These are phyloP conservation scores for Meteorus cinctellus DNA, from an alignment of 2,888 invertebrate species.

Conservation along the genomic window DNA sequence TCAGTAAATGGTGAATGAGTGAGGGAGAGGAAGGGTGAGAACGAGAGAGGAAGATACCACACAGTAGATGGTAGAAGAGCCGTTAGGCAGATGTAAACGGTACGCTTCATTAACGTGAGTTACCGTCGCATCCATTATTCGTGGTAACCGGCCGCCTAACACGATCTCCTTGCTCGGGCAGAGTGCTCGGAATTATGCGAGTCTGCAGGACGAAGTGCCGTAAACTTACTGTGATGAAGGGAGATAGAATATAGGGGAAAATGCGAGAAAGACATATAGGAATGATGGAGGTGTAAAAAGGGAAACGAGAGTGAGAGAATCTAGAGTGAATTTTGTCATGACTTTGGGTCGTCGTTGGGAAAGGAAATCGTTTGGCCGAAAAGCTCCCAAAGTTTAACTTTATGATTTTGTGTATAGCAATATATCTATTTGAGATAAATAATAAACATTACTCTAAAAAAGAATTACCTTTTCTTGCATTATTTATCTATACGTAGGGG, in stretches of 20 bases:
- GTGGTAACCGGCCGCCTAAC: slow-evolving; percentile 59
- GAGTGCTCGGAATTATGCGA: slow-evolving; percentile 50
- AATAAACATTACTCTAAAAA: not conserved
- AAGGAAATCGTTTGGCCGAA: not conserved
- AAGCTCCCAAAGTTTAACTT: not conserved
- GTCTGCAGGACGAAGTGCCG: not conserved
- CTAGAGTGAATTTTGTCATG: not conserved
- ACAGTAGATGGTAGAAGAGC: slow-evolving; percentile 41
- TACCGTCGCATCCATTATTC: slow-evolving; percentile 67
- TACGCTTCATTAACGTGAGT: slow-evolving; percentile 67
- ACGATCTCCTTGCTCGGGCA: slow-evolving; percentile 44
- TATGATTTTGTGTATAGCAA: not conserved
- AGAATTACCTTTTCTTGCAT: not conserved
- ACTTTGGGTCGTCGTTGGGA: not conserved
- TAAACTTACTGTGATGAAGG: not conserved
- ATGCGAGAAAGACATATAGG: not conserved
- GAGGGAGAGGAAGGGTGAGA: slow-evolving; percentile 6
- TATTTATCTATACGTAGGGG: not conserved
- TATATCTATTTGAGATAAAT: not conserved
- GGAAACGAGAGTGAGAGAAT: not conserved
- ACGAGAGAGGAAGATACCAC: not conserved
- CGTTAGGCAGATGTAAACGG: slow-evolving; percentile 65
- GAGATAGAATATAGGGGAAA: not conserved
- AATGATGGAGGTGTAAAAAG: not conserved
- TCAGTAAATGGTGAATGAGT: slow-evolving; percentile 10